A percentile compares a stretch with the other conserved stretches of the same genome.
Evolutionary conservation across 2,888 invertebrate genomes (phyloP).

Genomic region (Caenorhabditis macrosperma): DNA sequence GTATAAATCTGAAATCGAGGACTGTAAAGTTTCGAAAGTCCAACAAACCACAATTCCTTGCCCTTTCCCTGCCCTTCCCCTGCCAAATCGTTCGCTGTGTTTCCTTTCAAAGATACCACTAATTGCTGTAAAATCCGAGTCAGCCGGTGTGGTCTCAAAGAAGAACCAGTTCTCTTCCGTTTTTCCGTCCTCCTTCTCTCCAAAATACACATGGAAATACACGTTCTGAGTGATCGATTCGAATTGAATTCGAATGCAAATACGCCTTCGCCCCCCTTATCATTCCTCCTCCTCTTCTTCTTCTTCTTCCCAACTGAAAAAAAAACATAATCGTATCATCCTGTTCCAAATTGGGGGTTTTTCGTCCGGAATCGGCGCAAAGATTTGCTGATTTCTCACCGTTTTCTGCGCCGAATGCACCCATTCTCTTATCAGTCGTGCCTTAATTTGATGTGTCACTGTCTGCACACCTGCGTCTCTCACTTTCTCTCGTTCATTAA

Average conservation of each 20-base stretch:
- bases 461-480: conserved; percentile 2
- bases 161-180: background rate
- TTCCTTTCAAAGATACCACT: no score
- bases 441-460: conserved; percentile 10
- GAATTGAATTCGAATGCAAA: background rate
- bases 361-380: background rate
- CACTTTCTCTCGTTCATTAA: background rate
- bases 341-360: background rate
- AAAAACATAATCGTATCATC: conserved; percentile 8
- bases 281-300: background rate
- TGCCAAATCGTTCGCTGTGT: no score
- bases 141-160: background rate
- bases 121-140: background rate
- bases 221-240: background rate
- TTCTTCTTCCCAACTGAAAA: background rate
- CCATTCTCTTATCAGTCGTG: conserved; percentile 10
- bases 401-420: background rate
- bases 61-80: no score
- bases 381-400: no score
- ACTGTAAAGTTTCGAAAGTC: no score
- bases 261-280: background rate
- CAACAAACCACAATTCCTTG: no score
- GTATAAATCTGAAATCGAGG: no score
- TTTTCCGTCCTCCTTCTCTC: background rate
- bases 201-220: background rate